Percentiles rank a stretch among this genome's conserved stretches.
phyloP scores from a whole-genome alignment of 2,797 vertebrate species.

The Chloroceryle amazona region DNA sequence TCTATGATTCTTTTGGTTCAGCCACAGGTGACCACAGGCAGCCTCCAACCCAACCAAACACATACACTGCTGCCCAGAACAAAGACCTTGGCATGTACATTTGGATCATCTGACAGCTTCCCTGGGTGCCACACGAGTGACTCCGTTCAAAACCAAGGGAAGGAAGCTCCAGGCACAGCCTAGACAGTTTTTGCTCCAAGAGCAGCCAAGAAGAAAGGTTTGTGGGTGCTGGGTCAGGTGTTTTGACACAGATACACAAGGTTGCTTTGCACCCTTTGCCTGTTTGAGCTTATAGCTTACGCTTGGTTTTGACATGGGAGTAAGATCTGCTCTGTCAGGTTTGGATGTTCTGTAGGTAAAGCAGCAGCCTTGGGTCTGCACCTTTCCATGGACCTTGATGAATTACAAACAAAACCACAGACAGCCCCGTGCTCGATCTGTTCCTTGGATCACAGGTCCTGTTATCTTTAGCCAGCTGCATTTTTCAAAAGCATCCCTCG shows the following conservation, averaged over 20 bases:
- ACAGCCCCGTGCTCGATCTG: not conserved
- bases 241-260: not conserved
- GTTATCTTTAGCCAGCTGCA: not conserved
- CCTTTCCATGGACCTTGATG: not conserved
- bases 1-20: not conserved
- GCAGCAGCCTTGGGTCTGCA: not conserved
- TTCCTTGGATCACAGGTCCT: not conserved
- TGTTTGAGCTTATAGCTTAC: not conserved
- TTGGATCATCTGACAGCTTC: not conserved
- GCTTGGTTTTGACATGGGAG: not conserved
- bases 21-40: not conserved
- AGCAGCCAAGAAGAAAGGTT: not conserved
- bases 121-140: not conserved
- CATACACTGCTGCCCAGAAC: not conserved
- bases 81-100: not conserved
- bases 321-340: not conserved
- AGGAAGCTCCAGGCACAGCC: not conserved
- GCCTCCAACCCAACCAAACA: not conserved
- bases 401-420: not conserved
- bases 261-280: not conserved
- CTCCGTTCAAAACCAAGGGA: not conserved
- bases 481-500: not conserved
- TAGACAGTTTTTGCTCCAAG: not conserved
- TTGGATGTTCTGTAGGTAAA: not conserved
- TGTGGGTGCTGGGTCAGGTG: not conserved